phyloP scores from a whole-genome alignment of 2,888 invertebrate species.

The Criorhina ranunculi region DNA sequence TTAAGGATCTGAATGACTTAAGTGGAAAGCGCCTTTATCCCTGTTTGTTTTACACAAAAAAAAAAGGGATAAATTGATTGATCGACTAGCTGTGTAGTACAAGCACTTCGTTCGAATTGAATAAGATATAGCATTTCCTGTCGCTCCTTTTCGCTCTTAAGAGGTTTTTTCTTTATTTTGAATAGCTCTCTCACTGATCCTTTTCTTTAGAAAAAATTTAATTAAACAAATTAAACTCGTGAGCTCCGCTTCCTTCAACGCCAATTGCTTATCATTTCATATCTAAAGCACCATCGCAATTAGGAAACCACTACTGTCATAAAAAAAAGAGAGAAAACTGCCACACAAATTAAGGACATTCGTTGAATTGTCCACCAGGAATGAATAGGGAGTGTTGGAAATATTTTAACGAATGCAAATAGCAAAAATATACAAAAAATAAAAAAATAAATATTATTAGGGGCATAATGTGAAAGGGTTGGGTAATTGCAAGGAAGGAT shows the following conservation, averaged over 20 bases:
- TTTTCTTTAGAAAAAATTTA: constrained; percentile 48
- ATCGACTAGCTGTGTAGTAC: constrained; percentile 26
- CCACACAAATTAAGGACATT: constrained; percentile 71
- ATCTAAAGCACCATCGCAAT: constrained; percentile 65
- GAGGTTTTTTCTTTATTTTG: constrained; percentile 20
- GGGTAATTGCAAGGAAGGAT: constrained; percentile 61
- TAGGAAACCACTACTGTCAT: constrained; percentile 64
- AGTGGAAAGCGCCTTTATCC: constrained; percentile 29
- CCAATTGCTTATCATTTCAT: constrained; percentile 71
- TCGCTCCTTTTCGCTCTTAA: background rate
- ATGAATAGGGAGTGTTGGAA: constrained; percentile 52
- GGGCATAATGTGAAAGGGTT: constrained; percentile 56
- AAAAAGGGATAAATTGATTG: constrained; percentile 38
- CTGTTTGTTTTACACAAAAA: constrained; percentile 3
- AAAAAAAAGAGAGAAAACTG: constrained; percentile 41
- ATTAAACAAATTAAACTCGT: constrained; percentile 72
- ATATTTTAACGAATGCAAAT: constrained; percentile 59
- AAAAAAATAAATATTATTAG: constrained; percentile 36
- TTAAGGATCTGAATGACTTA: constrained; percentile 44
- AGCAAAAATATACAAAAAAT: constrained; percentile 29
- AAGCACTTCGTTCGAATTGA: constrained; percentile 5
- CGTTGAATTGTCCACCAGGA: constrained; percentile 65
- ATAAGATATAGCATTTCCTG: constrained; percentile 16
- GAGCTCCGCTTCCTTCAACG: constrained; percentile 49
- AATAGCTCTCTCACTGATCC: constrained; percentile 35